Evolutionary conservation across 1,140 invertebrate species (phyloP), one percentile per base, ranked within the genome.

Genomic region (Pteromalus puparum): DNA sequence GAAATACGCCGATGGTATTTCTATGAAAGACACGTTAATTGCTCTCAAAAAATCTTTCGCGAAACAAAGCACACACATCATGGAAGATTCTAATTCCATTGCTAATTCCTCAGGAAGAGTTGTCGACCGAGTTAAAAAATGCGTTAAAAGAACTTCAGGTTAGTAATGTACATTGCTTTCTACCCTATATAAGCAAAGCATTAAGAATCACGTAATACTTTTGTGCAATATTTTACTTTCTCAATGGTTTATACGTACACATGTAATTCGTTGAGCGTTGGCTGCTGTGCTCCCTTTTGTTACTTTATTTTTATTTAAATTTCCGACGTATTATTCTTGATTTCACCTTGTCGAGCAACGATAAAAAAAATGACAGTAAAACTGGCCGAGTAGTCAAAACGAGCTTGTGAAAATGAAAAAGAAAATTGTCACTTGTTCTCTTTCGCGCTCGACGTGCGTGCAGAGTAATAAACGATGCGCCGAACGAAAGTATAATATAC

Each of bases 31-130:
- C 82, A 28, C 67, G 26, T 81, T 82, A 26, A 65, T 81, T 81
- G 70, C 70, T 81, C 46, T 70, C 24, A 65, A 75, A 83, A 24
- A 78, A 78, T 83, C 61, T 78, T 26, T 83, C 82, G 82, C 82
- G 46, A 84, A 53, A 76, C 24, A 26, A 26, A 81, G 65, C 68
- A 84, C 28, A 86, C 76, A 67, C 88, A 88, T 90, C 89, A 90
- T 90, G 88, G 89, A 91, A 90, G 90, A 90, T 91, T 87, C 88
- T 89, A 87, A 73, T 78, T 89, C 87, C 87, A 88, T 88, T 91
- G 87, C 90, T 90, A 89, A 89, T 91, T 90, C 87, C 88, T 83
- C 89, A 91, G 90, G 90, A 91, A 90, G 89, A 90, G 87, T 88
- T 88, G 87, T 90, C 89, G 87, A 78, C 89, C 88, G 89, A 90